phyloP scores from a whole-genome alignment of 2,113 vertebrate species.

The Percina caprodes region DNA sequence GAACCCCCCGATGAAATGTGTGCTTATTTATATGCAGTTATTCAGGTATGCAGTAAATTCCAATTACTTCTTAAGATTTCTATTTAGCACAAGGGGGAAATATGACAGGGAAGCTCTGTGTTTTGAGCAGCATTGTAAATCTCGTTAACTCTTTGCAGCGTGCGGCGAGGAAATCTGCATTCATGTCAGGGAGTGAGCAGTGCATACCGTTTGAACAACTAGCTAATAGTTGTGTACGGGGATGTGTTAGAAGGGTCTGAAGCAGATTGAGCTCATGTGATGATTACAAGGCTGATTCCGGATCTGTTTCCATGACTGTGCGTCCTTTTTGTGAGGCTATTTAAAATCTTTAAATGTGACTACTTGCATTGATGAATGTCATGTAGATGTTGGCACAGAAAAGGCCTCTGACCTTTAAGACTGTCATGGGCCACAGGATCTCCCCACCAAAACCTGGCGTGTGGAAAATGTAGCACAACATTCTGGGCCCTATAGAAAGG shows the following conservation, averaged over 20 bases:
- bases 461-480: not conserved
- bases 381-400: not conserved
- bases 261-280: not conserved
- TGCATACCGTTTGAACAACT: constrained; percentile 58
- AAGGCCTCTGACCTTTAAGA: not conserved
- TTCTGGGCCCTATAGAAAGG: too few relatives aligned
- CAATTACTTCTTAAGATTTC: constrained; percentile 92
- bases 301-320: not conserved
- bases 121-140: constrained; percentile 83
- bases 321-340: not conserved
- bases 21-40: constrained; percentile 90
- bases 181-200: constrained; percentile 59
- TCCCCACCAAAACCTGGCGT: not conserved
- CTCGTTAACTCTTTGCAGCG: constrained; percentile 78
- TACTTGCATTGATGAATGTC: not conserved
- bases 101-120: constrained; percentile 78
- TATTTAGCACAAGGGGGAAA: constrained; percentile 85
- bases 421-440: not conserved
- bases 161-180: constrained; percentile 64
- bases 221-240: constrained; percentile 37
- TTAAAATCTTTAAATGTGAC: constrained; percentile 10
- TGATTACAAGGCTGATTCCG: constrained; percentile 25
- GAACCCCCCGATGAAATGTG: constrained; percentile 80
- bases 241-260: constrained; percentile 1
- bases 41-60: constrained; percentile 93